phyloP scores from a whole-genome alignment of 2,797 vertebrate genomes.

The Syndactyla subalaris region DNA sequence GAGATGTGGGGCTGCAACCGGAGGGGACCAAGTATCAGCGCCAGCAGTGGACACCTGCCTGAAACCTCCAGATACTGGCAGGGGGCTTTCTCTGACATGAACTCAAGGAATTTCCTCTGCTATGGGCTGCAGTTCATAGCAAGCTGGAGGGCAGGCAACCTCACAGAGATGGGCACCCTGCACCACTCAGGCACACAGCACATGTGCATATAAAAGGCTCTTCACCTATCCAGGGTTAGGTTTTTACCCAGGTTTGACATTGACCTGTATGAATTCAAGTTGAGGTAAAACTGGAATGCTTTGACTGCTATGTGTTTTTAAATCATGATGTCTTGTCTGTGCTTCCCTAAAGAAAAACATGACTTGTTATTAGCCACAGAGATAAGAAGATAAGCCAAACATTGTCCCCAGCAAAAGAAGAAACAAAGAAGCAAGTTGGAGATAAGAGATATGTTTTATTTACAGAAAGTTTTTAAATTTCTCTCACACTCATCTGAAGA shows the following conservation, averaged over 20 bases:
- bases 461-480: not conserved
- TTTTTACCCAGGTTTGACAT: not conserved
- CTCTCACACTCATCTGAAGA: not conserved
- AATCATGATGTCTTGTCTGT: not conserved
- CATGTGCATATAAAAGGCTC: not conserved
- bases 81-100: not conserved
- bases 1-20: not conserved
- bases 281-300: not conserved
- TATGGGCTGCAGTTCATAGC: not conserved
- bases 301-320: not conserved
- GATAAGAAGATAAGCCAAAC: not conserved
- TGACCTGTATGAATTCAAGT: not conserved
- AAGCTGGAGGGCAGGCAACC: not conserved
- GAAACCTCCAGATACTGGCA: not conserved
- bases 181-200: rapidly evolving
- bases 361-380: conserved; percentile 1
- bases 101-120: not conserved
- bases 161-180: not conserved
- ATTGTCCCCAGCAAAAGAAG: not conserved
- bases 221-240: not conserved
- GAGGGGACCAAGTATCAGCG: rapidly evolving
- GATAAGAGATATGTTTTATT: not conserved
- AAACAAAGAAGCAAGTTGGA: not conserved
- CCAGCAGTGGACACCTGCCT: not conserved
- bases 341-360: not conserved